A percentile compares a stretch with the other conserved stretches of the same genome.
phyloP scores from a whole-genome alignment of 2,888 invertebrate species.

The Ochropacha duplaris region DNA sequence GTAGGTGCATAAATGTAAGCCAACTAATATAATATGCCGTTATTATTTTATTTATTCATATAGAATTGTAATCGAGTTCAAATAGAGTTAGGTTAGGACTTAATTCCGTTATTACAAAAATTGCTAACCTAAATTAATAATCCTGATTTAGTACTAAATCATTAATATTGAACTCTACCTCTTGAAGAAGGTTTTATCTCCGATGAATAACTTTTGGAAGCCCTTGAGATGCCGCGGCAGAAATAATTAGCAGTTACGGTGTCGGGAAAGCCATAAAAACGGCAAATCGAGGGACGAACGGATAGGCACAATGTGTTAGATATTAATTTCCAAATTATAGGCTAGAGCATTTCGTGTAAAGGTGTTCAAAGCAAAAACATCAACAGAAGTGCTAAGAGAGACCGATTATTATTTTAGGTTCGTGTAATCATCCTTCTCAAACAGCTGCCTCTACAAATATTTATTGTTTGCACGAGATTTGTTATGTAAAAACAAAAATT shows the following conservation, averaged over 20 bases:
- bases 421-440: slow-evolving; percentile 65
- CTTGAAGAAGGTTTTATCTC: slow-evolving; percentile 34
- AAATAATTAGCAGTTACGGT: slow-evolving; percentile 73
- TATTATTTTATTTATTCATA: no score
- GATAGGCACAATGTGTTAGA: slow-evolving; percentile 81
- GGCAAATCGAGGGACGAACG: slow-evolving; percentile 68
- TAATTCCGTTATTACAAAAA: neutral
- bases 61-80: no score
- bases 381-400: slow-evolving; percentile 78
- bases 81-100: neutral
- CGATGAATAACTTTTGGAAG: slow-evolving; percentile 32
- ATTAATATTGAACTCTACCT: slow-evolving; percentile 26
- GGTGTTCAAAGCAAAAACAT: slow-evolving; percentile 72
- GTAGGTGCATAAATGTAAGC: no score
- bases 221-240: slow-evolving; percentile 55
- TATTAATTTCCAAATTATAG: slow-evolving; percentile 81
- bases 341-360: slow-evolving; percentile 60
- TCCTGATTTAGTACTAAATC: neutral
- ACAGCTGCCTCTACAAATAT: slow-evolving; percentile 81
- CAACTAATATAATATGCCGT: no score
- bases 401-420: slow-evolving; percentile 75
- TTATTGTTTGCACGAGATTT: slow-evolving; percentile 66
- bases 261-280: slow-evolving; percentile 73
- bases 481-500: slow-evolving; percentile 11
- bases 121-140: neutral